phyloP scores from a whole-genome alignment of 2,888 invertebrate species.

The Gastrophysa polygoni region DNA sequence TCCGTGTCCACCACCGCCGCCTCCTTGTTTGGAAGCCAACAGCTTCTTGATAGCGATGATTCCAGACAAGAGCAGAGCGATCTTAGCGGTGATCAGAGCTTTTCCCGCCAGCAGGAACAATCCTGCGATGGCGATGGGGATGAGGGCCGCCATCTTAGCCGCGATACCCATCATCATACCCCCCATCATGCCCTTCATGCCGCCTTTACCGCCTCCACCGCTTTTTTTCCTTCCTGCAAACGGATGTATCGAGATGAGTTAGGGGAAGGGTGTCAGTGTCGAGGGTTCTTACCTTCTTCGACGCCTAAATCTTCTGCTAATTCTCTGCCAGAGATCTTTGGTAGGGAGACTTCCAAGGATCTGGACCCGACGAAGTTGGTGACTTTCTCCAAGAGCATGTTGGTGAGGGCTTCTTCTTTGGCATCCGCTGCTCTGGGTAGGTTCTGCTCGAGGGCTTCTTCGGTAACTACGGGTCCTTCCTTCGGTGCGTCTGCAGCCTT shows the following conservation, averaged over 20 bases:
- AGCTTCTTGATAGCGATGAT: constrained; percentile 85
- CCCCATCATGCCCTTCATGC: constrained; percentile 90
- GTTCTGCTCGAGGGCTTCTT: constrained; percentile 72
- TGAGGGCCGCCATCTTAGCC: constrained; percentile 82
- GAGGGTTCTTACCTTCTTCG: constrained; percentile 83
- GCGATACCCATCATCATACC: constrained; percentile 90
- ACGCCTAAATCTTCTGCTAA: constrained; percentile 58
- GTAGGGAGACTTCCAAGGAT: constrained; percentile 77
- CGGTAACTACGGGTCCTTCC: constrained; percentile 68
- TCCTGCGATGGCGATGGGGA: constrained; percentile 80
- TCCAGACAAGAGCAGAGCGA: constrained; percentile 79
- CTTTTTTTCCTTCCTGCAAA: constrained; percentile 50
- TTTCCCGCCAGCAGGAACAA: constrained; percentile 84
- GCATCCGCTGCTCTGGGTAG: constrained; percentile 70
- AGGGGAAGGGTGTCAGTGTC: background rate
- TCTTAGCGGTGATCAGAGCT: constrained; percentile 80
- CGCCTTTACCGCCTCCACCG: constrained; percentile 64
- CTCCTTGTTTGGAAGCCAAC: constrained; percentile 69
- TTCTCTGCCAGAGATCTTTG: constrained; percentile 66
- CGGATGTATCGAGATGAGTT: constrained; percentile 12
- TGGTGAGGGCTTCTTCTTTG: constrained; percentile 70
- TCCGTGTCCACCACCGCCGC: constrained; percentile 56
- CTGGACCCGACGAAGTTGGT: constrained; percentile 76
- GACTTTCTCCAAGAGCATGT: constrained; percentile 73
- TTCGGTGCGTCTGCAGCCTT: constrained; percentile 61